Base-by-base conservation (phyloP, 2,797 vertebrate species). In the Sebastes oblongus region DNA sequence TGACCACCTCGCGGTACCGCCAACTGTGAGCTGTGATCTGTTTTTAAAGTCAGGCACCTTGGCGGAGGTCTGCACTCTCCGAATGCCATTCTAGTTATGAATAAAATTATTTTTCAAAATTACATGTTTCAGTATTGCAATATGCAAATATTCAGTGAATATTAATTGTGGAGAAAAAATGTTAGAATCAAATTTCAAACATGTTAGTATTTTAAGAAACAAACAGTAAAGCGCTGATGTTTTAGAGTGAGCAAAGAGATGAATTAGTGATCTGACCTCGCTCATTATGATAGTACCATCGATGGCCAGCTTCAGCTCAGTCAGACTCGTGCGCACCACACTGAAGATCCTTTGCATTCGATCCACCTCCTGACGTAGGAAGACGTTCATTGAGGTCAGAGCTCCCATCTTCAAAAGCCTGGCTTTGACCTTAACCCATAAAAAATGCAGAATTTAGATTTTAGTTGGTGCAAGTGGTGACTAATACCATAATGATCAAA, bases 211-310 rank as follows among this genome's bases (percentile, higher is more conserved):
- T 8, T 78, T 7, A 54, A 65, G 4, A 72, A 75, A 32, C 13
- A 68, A 55, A 64, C 10, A 30, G 39, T 39, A 27, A 66, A 59
- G 11, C 1, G 0, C 6, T 52, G 18, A 50, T 29, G 42, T 65
- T 62, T 60, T 5, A 66, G 62, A 18, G 29, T 67, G 29, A 59
- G 27, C 8, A 24, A 24, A 16, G 16, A 11, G 34, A 39, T 25
- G 1, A 66, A 55, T 55, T 13, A 18, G 30, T 60, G 5, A 30
- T 64, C 87, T 85, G 34, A 93, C 92, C 86, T 93, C 91, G 0
- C 89, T 97, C 96, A 97, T 97, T 75, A 97, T 95, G 83, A 97
- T 96, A 2, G 96, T 96, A 22, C 97, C 96, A 62, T 97, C 97
- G 22, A 97, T 97, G 61, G 96, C 96, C 82, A 97, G 32, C 75